Base-by-base conservation (phyloP, 2,888 invertebrate genomes). In the Polia nebulosa region DNA sequence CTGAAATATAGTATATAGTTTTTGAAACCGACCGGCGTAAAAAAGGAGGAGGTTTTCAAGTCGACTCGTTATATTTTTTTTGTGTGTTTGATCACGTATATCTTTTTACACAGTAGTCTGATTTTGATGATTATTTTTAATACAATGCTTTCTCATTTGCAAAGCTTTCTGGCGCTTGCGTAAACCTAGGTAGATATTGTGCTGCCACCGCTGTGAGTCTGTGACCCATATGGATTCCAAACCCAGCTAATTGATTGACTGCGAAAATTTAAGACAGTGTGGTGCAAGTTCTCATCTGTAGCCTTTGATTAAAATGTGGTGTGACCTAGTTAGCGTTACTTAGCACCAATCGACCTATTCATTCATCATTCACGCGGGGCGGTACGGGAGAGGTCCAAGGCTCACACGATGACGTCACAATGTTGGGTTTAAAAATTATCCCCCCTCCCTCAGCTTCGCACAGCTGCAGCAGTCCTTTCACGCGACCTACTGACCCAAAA, bases 401-500 rank as follows among this genome's bases (percentile, higher is more conserved):
- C 85, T 87, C 83, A 64, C 72, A 82, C 62, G 27, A 86, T 94
- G 94, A 95, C 95, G 95, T 95, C 94, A 94, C 90, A 67, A 36
- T 87, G 86, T 86, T 89, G 86, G 84, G 87, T 90, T 92, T 90
- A 90, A 94, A 95, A 94, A 91, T 91, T 80, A 84, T 67, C 76
- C 87, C 85, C 84, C 86, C 84, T 85, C 89, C 89, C 89, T 88
- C 82, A 87, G 69, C 86, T 88, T 86, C 87, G 36, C 67, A 77
- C 89, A 88, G 88, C 89, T 93, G 93, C 94, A 93, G 89, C 93
- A 93, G 90, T 90, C 93, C 92, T 93, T 93, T 89, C 89, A 87
- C 84, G 88, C 93, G 95, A 95, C 95, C 95, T 91, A 94, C 91
- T 95, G 87, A 95, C 95, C 95, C 91, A 94, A 94, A 94, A 94